Base-by-base conservation (phyloP, 2,797 vertebrate species). In the Falco novaeseelandiae region DNA sequence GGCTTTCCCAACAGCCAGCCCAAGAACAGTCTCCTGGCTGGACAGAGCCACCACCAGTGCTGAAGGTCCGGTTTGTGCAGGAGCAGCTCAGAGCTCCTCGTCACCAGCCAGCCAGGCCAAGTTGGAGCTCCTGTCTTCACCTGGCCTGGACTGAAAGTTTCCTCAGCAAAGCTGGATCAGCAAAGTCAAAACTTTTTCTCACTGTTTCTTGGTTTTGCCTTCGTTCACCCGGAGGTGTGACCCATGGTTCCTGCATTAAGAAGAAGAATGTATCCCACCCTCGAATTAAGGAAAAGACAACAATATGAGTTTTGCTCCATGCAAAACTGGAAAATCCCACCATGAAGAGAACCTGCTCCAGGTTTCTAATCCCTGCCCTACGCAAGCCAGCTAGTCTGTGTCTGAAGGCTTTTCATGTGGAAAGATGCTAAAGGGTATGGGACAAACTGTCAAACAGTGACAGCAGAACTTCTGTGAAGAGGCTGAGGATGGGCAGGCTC, bases 351-450 rank as follows among this genome's bases (percentile, higher is more conserved):
- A 67, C 40, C 42, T 81, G 65, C 61, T 83, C 23, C 26, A 42
- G 21, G 2, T 62, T 82, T 85, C 40, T 49, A 90, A 52, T 42
- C 44, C 10, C 9, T 42, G 7, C 17, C 40, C 10, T 77, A 18
- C 10, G 40, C 30, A 83, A 15, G 51, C 2, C 22, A 52, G 18
- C 21, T 52, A 74, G 34, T 29, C 29, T 67, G 29, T 34, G 13
- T 59, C 32, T 79, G 72, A 86, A 90, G 15, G 29, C 13, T 73
- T 80, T 87, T 62, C 42, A 12, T 13, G 9, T 7, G 16, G 44
- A 86, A 71, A 78, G 36, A 63, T 0, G 0, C 12, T 38, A 61
- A 9, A 55, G 9, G 3, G 1, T 29, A 34, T 36, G 22, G 36
- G 36, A 20, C n/a, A 63, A 63, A 49, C 15, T 71, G 34, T 55